Evolutionary conservation across 2,888 invertebrate genomes (phyloP).

Genomic region (Fragum sueziense): DNA sequence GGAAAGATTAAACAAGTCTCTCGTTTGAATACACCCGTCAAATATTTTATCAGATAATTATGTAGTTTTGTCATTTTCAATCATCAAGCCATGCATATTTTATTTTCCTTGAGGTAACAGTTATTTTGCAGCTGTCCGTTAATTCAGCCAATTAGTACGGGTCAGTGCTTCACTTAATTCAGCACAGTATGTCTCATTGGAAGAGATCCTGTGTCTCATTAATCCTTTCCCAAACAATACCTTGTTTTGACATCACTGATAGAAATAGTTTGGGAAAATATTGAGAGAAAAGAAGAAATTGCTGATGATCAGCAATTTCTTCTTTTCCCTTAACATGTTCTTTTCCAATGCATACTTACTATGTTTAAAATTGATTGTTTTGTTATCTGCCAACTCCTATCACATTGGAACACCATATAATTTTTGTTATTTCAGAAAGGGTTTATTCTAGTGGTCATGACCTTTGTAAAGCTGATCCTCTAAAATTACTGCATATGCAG

Average conservation of each 20-base stretch:
- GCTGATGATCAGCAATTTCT: neutral
- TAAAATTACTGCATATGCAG: too few species aligned
- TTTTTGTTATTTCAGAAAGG: too few species aligned
- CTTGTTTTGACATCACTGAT: too few species aligned
- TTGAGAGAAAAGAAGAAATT: neutral
- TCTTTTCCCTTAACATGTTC: neutral
- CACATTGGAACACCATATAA: too few species aligned
- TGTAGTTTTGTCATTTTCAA: constrained; percentile 20
- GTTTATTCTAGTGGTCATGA: too few species aligned
- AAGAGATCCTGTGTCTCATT: too few species aligned
- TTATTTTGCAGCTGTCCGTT: constrained; percentile 12
- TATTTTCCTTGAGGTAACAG: constrained; percentile 12
- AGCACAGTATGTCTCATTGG: neutral
- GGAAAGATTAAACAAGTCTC: constrained; percentile 6
- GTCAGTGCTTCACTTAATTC: neutral
- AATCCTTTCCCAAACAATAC: too few species aligned
- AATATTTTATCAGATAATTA: constrained; percentile 15
- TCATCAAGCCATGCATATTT: constrained; percentile 24
- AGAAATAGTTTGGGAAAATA: too few species aligned
- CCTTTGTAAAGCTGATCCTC: too few species aligned
- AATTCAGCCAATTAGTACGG: neutral
- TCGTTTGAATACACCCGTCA: constrained; percentile 6
- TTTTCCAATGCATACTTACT: too few species aligned
- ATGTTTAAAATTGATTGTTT: too few species aligned
- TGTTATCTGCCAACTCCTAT: too few species aligned